These are phyloP conservation scores for Malurus melanocephalus DNA, from an alignment of 2,113 vertebrate genomes.

Conservation along the genomic window DNA sequence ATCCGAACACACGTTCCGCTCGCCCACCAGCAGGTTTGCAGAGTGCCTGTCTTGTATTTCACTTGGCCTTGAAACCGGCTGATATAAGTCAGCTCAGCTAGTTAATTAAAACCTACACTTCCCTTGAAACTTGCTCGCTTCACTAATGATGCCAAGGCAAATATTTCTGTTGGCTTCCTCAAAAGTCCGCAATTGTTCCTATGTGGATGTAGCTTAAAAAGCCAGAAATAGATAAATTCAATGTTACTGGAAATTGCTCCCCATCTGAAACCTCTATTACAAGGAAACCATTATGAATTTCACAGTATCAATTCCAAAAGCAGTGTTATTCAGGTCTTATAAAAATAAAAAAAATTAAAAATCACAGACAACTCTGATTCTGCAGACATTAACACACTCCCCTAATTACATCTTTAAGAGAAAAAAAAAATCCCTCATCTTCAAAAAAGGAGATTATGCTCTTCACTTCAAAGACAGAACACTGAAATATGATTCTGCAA, in stretches of 20 bases:
- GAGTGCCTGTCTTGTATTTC: slow-evolving; percentile 27
- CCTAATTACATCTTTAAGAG: not conserved
- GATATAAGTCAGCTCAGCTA: slow-evolving; percentile 47
- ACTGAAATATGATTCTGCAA: not conserved
- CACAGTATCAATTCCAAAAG: slow-evolving; percentile 54
- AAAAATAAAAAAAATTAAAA: not conserved
- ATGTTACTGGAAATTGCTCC: slow-evolving; percentile 64
- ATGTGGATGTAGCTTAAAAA: slow-evolving; percentile 38
- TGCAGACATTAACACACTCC: not conserved
- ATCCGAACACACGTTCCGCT: not conserved
- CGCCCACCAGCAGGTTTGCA: not conserved
- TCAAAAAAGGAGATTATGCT: not conserved
- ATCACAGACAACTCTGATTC: not conserved
- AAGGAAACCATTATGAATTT: slow-evolving; percentile 58
- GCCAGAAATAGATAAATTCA: slow-evolving; percentile 46
- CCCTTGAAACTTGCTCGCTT: slow-evolving; percentile 45
- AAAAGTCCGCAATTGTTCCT: slow-evolving; percentile 43
- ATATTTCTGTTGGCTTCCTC: slow-evolving; percentile 64
- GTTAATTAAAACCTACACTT: slow-evolving; percentile 61
- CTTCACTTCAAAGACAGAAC: not conserved
- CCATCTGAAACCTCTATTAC: slow-evolving; percentile 51
- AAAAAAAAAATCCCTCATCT: not conserved
- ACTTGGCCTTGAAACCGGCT: slow-evolving; percentile 46
- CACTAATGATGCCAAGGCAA: slow-evolving; percentile 58
- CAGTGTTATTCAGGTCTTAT: slow-evolving; percentile 19